Base-by-base conservation (phyloP, 2,797 vertebrate species). In the Cebuella pygmaea region DNA sequence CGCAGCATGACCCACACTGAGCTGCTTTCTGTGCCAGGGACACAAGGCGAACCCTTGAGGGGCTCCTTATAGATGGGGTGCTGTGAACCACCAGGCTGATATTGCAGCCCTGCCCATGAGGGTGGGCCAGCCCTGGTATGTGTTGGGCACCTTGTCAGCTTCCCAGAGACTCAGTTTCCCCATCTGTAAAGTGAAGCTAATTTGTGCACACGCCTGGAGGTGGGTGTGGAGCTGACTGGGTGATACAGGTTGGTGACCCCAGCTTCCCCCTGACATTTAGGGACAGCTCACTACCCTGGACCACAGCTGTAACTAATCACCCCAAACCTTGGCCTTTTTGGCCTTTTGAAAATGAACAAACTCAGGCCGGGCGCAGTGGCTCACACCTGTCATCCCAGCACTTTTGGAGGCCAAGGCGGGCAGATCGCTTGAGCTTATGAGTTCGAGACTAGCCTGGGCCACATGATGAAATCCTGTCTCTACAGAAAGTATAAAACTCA, bases 1-100 rank as follows among this genome's bases (percentile, higher is more conserved):
- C 0, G 1, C 30, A n/a, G 61, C 19, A n/a, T 22, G 33, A 50
- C 48, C 19, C 76, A 24, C 19, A 0, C 10, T 0, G 1, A 61
- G 61, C 44, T 55, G 44, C 36, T 3, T 10, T 39, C 59, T 70
- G 14, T 26, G 74, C 7, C 1, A 30, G 36, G 64, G 33, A 2
- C 15, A 13, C n/a, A 0, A 0, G 13, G 5, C 1, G 3, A 8
- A 3, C 0, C 11, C 4, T 39, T 4, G 10, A 44, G 46, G 81
- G 30, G 12, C 20, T 11, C 59, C 76, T 26, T 2, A 9, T 24
- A 11, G 67, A 27, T 12, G 8, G 7, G 64, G 15, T 9, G 19
- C 19, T 6, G 14, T 15, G 30, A 20, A 13, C 1, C 78, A 48
- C 2, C 12, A 30, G 3, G 74, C 17, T 1, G 55, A 30, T 19